phyloP scores from a whole-genome alignment of 2,113 vertebrate genomes.

The Rhynchopsitta pachyrhyncha region DNA sequence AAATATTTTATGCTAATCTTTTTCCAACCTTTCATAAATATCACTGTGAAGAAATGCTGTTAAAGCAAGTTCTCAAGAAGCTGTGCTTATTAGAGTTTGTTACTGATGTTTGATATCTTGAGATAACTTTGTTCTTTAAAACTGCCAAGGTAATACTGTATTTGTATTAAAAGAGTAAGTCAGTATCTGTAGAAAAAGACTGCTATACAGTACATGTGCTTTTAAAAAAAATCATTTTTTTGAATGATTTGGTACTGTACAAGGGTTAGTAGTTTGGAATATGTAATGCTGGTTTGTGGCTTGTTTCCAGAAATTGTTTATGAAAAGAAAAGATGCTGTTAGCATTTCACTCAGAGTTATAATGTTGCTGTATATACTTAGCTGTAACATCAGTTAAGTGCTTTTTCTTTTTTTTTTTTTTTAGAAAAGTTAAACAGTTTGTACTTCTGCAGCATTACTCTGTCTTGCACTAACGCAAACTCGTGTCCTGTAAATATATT shows the following conservation, averaged over 20 bases:
- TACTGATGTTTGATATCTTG: constrained; percentile 85
- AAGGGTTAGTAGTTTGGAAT: constrained; percentile 66
- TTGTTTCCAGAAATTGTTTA: constrained; percentile 74
- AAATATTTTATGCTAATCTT: constrained; percentile 79
- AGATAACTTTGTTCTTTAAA: constrained; percentile 83
- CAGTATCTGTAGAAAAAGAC: constrained; percentile 76
- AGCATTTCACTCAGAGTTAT: constrained; percentile 79
- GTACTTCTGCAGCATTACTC: constrained; percentile 96
- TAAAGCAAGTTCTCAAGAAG: constrained; percentile 85
- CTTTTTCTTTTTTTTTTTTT: constrained; percentile 81
- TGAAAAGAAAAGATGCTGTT: constrained; percentile 75
- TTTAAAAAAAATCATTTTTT: constrained; percentile 67
- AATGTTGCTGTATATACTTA: constrained; percentile 82
- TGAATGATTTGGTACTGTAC: constrained; percentile 64
- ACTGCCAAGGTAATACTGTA: constrained; percentile 88
- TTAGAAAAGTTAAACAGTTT: constrained; percentile 85
- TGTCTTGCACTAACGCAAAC: constrained; percentile 95
- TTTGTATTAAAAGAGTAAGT: constrained; percentile 81
- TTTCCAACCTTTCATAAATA: constrained; percentile 93
- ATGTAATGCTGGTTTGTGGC: neutral
- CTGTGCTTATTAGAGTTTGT: constrained; percentile 83
- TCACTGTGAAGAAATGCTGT: constrained; percentile 98
- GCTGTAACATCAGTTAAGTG: constrained; percentile 81
- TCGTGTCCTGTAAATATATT: constrained; percentile 94
- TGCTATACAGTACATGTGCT: constrained; percentile 71